A percentile compares a stretch with the other conserved stretches of the same genome.
Evolutionary conservation across 2,797 vertebrate genomes (phyloP).

Genomic region (Sitta carolinensis): DNA sequence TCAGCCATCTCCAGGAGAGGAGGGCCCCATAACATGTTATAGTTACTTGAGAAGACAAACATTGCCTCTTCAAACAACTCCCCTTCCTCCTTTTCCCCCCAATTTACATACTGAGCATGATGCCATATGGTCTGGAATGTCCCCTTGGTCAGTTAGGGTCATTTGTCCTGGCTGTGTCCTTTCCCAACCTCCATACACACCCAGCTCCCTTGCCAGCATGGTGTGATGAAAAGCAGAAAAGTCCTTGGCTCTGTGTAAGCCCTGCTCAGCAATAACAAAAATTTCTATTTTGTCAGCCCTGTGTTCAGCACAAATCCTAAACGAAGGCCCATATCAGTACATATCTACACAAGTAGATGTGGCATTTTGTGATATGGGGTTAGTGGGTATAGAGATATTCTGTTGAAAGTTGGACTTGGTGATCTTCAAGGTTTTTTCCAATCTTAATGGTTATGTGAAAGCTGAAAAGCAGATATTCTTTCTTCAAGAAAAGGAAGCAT

Average conservation of each 20-base stretch:
- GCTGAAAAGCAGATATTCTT: neutral
- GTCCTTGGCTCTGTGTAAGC: neutral
- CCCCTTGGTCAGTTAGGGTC: neutral
- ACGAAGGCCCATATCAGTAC: neutral
- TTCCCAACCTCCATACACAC: fast-evolving
- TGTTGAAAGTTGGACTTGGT: neutral
- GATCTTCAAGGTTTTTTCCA: neutral
- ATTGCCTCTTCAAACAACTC: fast-evolving
- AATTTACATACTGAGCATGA: neutral
- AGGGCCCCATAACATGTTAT: fast-evolving
- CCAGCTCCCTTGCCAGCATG: fast-evolving
- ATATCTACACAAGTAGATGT: fast-evolving
- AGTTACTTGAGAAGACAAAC: neutral
- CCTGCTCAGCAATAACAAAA: neutral
- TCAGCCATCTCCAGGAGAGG: neutral
- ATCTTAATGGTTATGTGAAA: neutral
- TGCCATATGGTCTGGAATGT: neutral
- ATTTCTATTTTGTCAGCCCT: fast-evolving
- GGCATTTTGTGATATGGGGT: neutral
- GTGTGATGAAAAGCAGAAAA: neutral
- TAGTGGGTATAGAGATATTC: neutral
- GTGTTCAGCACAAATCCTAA: neutral
- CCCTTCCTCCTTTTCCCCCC: neutral
- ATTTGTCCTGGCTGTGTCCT: neutral
- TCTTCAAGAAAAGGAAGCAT: neutral